phyloP scores from a whole-genome alignment of 2,113 vertebrate species.

The Vidua chalybeata region DNA sequence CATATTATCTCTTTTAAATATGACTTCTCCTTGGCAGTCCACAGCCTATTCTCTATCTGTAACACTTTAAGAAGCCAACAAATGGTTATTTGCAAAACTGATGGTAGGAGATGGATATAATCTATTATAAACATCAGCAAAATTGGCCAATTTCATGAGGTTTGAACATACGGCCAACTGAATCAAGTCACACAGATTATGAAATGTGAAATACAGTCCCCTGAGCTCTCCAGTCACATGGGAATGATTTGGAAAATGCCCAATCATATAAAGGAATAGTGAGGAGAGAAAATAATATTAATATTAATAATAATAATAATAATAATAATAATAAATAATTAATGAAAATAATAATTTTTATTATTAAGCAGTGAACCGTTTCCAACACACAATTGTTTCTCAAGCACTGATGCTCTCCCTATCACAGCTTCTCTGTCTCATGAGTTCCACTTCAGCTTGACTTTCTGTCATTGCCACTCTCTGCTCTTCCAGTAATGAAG shows the following conservation, averaged over 20 bases:
- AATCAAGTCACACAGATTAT: neutral
- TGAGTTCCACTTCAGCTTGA: neutral
- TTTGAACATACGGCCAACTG: neutral
- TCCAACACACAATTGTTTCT: neutral
- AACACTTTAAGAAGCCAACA: conserved; percentile 21
- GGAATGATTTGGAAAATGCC: neutral
- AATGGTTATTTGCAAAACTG: conserved; percentile 38
- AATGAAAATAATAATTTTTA: neutral
- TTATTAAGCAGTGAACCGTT: neutral
- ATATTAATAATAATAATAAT: no score
- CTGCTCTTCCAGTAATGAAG: accelerated
- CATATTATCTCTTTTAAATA: conserved; percentile 26
- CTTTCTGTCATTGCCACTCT: accelerated
- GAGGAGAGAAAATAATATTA: neutral
- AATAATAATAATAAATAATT: no score
- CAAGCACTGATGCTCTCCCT: neutral
- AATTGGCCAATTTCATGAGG: neutral
- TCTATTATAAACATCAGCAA: conserved; percentile 38
- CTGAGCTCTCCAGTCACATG: neutral
- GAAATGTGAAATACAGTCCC: neutral
- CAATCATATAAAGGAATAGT: neutral
- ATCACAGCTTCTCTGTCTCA: neutral
- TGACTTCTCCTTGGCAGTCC: conserved; percentile 17
- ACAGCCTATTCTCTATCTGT: neutral
- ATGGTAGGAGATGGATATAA: neutral